These are phyloP conservation scores for Phymanthus crucifer DNA, from an alignment of 92 coral and sea anemone species.

Conservation along the genomic window DNA sequence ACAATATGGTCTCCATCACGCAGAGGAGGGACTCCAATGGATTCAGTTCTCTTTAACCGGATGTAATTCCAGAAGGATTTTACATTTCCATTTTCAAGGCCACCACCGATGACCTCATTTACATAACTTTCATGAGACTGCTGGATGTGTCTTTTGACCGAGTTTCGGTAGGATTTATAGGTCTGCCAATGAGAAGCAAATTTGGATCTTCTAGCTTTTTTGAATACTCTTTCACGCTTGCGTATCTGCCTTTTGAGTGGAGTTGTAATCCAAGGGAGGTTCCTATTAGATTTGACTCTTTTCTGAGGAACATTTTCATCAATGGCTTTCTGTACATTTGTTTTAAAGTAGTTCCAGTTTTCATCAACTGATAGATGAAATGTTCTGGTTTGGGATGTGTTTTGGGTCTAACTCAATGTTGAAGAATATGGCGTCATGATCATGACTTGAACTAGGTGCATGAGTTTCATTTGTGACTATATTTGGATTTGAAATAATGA, in stretches of 20 bases:
- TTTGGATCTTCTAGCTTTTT: slow-evolving; percentile 41
- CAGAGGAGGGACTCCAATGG: slow-evolving; percentile 42
- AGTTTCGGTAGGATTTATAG: slow-evolving; percentile 24
- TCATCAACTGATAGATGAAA: no score
- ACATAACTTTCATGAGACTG: slow-evolving; percentile 28
- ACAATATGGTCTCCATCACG: slow-evolving; percentile 27
- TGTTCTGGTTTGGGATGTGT: no score
- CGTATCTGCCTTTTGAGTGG: slow-evolving; percentile 31
- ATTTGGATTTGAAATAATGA: no score
- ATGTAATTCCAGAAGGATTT: slow-evolving; percentile 40
- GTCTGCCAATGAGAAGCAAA: slow-evolving; percentile 40
- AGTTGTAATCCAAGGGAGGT: slow-evolving; percentile 21
- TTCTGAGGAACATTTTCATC: no score
- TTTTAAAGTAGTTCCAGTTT: no score
- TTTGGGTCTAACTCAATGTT: no score
- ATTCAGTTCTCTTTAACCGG: slow-evolving; percentile 25
- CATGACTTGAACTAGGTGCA: no score
- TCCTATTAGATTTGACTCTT: no score
- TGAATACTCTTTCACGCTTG: slow-evolving; percentile 26
- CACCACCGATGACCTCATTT: slow-evolving; percentile 40
- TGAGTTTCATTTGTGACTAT: no score
- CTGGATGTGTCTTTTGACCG: slow-evolving; percentile 19
- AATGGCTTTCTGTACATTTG: no score
- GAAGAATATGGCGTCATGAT: no score
- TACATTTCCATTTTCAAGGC: slow-evolving; percentile 34